Evolutionary conservation across 2,888 invertebrate species (phyloP).

Genomic region (Sarcophaga variegata): DNA sequence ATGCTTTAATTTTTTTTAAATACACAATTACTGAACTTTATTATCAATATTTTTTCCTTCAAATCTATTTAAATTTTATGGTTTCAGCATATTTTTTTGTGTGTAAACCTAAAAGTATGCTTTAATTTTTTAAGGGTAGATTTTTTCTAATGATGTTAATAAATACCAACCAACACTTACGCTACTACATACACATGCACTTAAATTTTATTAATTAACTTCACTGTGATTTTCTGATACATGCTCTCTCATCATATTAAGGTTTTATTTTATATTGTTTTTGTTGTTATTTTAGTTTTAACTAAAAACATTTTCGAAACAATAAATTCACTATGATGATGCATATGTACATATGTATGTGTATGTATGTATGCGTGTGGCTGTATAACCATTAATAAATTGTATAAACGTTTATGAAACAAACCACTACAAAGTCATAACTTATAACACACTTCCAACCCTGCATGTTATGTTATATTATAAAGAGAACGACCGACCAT

Average conservation of each 20-base stretch:
- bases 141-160: no score
- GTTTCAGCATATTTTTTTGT: no score
- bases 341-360: background rate
- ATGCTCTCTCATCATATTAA: background rate
- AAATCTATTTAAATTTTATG: background rate
- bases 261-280: background rate
- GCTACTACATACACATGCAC: background rate
- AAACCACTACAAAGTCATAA: constrained; percentile 43
- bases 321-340: constrained; percentile 8
- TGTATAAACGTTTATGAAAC: constrained; percentile 39
- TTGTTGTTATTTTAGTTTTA: constrained; percentile 17
- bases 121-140: background rate
- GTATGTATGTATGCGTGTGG: background rate
- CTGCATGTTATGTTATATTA: background rate
- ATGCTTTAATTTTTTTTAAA: no score
- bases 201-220: constrained; percentile 40
- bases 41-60: no score
- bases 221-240: background rate
- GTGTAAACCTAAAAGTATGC: constrained; percentile 18
- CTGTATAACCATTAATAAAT: constrained; percentile 2
- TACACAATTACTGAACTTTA: no score
- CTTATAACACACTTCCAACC: constrained; percentile 28
- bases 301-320: constrained; percentile 28
- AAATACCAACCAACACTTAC: background rate
- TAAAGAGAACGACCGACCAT: background rate